Conservation (phyloP, 2,113 vertebrate species). For the Muscicapa adusta region DNA sequence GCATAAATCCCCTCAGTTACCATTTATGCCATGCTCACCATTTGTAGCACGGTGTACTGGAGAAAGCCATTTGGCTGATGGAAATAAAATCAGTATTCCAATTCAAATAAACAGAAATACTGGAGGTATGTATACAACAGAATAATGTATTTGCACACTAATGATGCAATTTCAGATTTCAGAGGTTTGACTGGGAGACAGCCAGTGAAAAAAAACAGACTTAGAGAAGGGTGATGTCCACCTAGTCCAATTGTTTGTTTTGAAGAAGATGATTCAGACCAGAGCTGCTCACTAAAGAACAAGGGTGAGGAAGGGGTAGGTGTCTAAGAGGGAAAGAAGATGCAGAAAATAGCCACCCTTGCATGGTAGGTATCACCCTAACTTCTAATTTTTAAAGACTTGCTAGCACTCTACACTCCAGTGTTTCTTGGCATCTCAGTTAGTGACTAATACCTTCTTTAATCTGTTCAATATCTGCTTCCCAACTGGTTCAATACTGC, state of each 20-base stretch:
- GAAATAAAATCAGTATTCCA: not conserved
- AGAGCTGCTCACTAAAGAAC: not conserved
- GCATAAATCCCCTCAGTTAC: not conserved
- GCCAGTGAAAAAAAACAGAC: not conserved
- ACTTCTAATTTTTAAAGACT: not conserved
- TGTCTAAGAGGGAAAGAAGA: not conserved
- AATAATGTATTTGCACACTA: not conserved
- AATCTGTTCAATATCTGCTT: not conserved
- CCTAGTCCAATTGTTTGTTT: not conserved
- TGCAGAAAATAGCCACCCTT: not conserved
- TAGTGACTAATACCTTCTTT: not conserved
- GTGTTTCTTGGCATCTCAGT: not conserved
- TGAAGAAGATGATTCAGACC: not conserved
- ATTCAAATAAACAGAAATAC: not conserved
- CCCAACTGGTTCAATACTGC: not conserved
- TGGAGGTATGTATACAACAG: not conserved
- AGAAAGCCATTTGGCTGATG: not conserved
- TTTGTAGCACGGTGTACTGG: not conserved
- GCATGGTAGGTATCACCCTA: not conserved
- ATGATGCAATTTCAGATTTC: not conserved
- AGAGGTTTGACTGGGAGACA: not conserved
- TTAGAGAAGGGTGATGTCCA: not conserved
- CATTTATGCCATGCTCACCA: fast-evolving
- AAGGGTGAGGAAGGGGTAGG: not conserved
- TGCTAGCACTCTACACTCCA: not conserved